Conservation (phyloP, 2,888 invertebrate species). For the Pristionchus exspectatus region DNA sequence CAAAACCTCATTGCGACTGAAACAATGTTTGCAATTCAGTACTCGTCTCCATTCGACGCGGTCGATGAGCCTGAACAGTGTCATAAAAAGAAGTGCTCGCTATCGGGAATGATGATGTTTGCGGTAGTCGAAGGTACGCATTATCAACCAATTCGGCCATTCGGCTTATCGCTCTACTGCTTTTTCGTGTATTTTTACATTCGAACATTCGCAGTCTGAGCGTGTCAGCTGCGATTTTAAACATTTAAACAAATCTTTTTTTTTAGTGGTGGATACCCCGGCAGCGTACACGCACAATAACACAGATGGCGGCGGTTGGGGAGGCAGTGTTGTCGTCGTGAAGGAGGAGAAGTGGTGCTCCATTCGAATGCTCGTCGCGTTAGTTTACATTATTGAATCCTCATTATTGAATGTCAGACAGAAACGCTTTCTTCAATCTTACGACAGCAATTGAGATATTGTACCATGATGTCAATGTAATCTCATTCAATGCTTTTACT, state of each 20-base stretch:
- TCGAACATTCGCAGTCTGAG: too few relatives aligned
- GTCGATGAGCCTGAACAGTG: background rate
- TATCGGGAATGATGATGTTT: background rate
- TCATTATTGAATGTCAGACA: background rate
- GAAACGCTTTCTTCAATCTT: too few relatives aligned
- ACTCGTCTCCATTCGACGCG: background rate
- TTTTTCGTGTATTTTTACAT: too few relatives aligned
- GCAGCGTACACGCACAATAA: background rate
- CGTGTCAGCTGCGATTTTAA: too few relatives aligned
- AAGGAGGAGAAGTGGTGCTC: constrained; percentile 46
- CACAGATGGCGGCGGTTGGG: background rate
- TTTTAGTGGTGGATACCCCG: constrained; percentile 40
- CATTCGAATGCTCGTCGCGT: constrained; percentile 44
- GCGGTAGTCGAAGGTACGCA: constrained; percentile 10
- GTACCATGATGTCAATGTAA: background rate
- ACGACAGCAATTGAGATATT: too few relatives aligned
- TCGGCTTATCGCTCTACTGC: too few relatives aligned
- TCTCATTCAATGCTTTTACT: background rate
- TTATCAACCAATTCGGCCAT: too few relatives aligned
- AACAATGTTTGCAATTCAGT: background rate
- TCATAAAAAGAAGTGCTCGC: background rate
- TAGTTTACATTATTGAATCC: background rate
- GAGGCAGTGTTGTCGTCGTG: background rate
- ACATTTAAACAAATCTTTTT: background rate
- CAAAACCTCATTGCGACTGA: background rate